Base-by-base conservation (phyloP, 2,113 vertebrate genomes). In the Xenus cinereus region DNA sequence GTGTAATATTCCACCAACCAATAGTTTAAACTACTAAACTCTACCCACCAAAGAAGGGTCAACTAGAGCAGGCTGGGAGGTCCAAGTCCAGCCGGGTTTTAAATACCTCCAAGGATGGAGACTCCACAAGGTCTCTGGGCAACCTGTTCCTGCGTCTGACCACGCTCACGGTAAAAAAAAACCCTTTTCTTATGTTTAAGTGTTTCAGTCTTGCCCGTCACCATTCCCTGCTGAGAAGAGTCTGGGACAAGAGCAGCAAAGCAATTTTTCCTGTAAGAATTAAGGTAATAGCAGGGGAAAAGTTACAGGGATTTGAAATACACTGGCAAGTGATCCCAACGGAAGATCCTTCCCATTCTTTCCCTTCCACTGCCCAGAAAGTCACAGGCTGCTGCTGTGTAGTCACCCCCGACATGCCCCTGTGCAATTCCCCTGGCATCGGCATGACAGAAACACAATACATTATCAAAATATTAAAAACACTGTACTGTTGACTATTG, bases 81-180 rank as follows among this genome's bases (percentile, higher is more conserved):
- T 37, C 41, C 10, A 1, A 0, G 4, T 18, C 45, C 66, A 78
- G 21, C 1, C 0, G 1, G 41, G n/a, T n/a, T 80, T 86, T 43
- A 57, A 89, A 59, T 2, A 73, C 14, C 13, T 64, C 45, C 0
- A 6, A 59, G 27, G 32, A 10, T 10, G 16, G 59, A 89, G 21
- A 73, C 7, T 30, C 41, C 74, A 26, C 11, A 12, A 51, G 60
- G 8, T 19, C 21, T 12, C 30, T 37, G 33, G 37, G 33, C 24
- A 50, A 54, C 28, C 24, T 19, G n/a, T 18, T 63, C 51, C 71
- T 26, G 12, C 3, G 3, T 4, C 67, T 76, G 80, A 67, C 14
- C 53, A 54, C 0, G 0, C 5, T 28, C 39, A 76, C 14, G 48
- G 18, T 3, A 23, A 30, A 69, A 63, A 68, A 68, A 60, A 46